Evolutionary conservation across 92 coral and sea anemone genomes (phyloP), one percentile per base, ranked within the genome.

Genomic region (Ricordea florida): DNA sequence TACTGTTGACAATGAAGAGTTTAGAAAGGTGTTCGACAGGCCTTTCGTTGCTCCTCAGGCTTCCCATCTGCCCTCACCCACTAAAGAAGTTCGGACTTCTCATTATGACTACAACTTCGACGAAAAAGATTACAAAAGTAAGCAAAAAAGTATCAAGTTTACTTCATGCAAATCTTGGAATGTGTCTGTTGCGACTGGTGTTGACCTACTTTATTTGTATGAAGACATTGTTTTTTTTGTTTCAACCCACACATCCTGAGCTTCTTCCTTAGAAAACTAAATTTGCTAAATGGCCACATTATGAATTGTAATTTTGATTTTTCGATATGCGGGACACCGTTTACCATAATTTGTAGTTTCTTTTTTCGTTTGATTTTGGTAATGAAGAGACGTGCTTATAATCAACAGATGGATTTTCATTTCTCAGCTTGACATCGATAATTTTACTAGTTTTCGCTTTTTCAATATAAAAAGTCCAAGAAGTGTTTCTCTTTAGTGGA

Each of bases 81-180:
- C 63, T 10, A 69, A 53, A 6, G 88, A 80, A 50, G 81, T 85
- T 1, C 79, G 58, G 35, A 74, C 97, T 3, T 91, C 93, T 28
- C 97, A 91, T 76, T 69, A 76, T 21, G 85, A 87, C 57, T 78
- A 77, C 48, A 86, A 91, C 46, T 91, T 91, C 40, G 90, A 91
- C 78, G 97, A 91, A 28, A 88, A 91, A 36, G 97, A 91, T 67
- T 91, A 91, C 46, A 72, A 65, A 65, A 74, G 97, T 91, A 57
- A 87, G 97, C 58, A 16, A 22, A 25, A 14, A 27, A 53, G 32
- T 22, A 10, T 67, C 13, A 17, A 27, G 49, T 33, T 33, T 3
- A 21, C 2, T n/a, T n/a, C n/a, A n/a, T n/a, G n/a, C n/a, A n/a
- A n/a, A n/a, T n/a, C n/a, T n/a, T n/a, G n/a, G n/a, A n/a, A n/a